Percentiles rank a stretch among this genome's conserved stretches.
Evolutionary conservation across 2,888 invertebrate species (phyloP).

Genomic region (Agonopterix subpropinquella): DNA sequence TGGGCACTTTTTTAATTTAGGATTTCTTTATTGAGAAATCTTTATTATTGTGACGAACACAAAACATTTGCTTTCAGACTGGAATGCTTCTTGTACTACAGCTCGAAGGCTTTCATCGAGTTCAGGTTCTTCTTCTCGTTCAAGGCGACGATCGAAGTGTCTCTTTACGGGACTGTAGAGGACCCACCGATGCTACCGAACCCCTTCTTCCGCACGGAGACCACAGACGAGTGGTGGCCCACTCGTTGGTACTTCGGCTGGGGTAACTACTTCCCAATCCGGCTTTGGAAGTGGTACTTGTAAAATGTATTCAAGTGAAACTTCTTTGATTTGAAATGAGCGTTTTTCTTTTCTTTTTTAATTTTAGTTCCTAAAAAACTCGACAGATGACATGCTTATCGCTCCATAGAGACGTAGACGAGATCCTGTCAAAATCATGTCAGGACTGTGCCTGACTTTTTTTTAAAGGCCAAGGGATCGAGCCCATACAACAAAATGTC

Average conservation of each 20-base stretch:
- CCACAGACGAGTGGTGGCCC: slow-evolving; percentile 32
- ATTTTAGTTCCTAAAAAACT: too few relatives aligned
- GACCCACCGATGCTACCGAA: slow-evolving; percentile 16
- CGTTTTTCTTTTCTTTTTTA: too few relatives aligned
- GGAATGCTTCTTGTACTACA: slow-evolving; percentile 47
- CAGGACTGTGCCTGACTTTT: too few relatives aligned
- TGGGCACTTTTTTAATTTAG: too few relatives aligned
- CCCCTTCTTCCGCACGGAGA: slow-evolving; percentile 19
- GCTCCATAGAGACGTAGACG: too few relatives aligned
- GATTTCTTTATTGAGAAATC: too few relatives aligned
- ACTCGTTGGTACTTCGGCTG: slow-evolving; percentile 7
- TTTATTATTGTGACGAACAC: too few relatives aligned
- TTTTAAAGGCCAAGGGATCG: too few relatives aligned
- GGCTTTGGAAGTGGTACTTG: neutral
- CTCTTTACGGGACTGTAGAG: slow-evolving; percentile 33
- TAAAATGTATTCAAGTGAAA: neutral
- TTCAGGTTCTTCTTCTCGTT: slow-evolving; percentile 46
- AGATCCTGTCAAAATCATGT: too few relatives aligned
- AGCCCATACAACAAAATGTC: too few relatives aligned
- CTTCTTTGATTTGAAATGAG: too few relatives aligned
- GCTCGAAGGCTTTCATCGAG: slow-evolving; percentile 38
- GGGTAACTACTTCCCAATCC: neutral
- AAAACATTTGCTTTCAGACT: slow-evolving; percentile 19
- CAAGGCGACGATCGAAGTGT: slow-evolving; percentile 29
- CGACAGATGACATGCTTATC: too few relatives aligned